Percentiles rank a stretch among this genome's conserved stretches.
Conservation (phyloP, 2,797 vertebrate species). For the Micropoecilia bifurca region DNA sequence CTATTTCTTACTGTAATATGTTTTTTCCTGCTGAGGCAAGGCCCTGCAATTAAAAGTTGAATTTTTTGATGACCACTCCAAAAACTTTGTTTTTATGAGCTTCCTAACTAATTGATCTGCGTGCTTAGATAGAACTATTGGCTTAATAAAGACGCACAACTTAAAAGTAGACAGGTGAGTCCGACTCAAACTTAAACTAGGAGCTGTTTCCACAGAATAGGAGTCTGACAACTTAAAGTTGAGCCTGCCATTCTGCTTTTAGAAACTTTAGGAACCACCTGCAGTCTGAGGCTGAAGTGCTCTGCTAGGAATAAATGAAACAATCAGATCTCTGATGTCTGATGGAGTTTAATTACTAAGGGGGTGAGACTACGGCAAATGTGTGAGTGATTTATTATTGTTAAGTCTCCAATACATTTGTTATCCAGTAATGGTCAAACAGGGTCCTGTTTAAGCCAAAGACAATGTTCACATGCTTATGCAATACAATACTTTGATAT, state of each 20-base stretch:
- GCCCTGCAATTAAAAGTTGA: background rate
- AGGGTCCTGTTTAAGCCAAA: slow-evolving; percentile 19
- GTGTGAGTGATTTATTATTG: slow-evolving; percentile 16
- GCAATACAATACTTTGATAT: slow-evolving; percentile 1
- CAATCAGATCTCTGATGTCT: background rate
- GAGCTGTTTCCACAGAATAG: background rate
- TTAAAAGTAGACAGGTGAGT: background rate
- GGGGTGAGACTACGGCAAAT: slow-evolving; percentile 4
- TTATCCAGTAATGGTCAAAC: slow-evolving; percentile 16
- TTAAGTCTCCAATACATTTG: slow-evolving; percentile 18
- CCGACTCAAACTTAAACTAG: background rate
- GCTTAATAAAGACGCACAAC: background rate
- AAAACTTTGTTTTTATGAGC: background rate
- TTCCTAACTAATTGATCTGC: no score
- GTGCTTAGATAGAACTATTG: background rate
- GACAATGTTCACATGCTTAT: slow-evolving; percentile 19
- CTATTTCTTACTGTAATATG: background rate
- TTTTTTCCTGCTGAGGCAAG: background rate
- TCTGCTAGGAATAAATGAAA: background rate
- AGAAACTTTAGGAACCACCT: background rate
- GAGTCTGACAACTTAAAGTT: background rate
- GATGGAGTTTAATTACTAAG: background rate
- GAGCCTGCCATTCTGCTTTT: background rate
- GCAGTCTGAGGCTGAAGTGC: background rate
- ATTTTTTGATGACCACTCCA: background rate